Percentiles rank a stretch among this genome's conserved stretches.
Evolutionary conservation across 2,113 vertebrate genomes (phyloP).

Genomic region (Gyps fulvus): DNA sequence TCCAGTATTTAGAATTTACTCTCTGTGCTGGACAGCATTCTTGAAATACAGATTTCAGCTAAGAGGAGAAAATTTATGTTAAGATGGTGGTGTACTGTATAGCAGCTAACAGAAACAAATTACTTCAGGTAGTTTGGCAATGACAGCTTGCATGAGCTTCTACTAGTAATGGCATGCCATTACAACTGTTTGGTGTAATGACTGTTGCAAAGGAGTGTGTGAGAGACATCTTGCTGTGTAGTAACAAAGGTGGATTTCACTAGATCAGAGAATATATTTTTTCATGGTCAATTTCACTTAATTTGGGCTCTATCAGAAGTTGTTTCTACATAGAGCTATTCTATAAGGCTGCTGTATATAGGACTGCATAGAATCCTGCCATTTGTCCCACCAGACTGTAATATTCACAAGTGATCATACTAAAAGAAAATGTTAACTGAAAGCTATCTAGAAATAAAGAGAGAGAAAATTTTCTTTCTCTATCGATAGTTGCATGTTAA

Average conservation of each 20-base stretch:
- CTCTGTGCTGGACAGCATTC: background rate
- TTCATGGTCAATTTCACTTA: background rate
- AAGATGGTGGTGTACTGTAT: accelerated
- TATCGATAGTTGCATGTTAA: background rate
- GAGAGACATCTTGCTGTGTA: background rate
- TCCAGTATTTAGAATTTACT: background rate
- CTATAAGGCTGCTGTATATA: background rate
- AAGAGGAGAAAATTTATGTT: background rate
- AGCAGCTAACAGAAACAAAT: background rate
- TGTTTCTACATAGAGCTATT: background rate
- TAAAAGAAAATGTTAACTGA: background rate
- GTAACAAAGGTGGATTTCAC: background rate
- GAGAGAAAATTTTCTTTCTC: background rate
- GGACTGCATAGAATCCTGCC: background rate
- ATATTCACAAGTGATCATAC: background rate
- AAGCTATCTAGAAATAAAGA: background rate
- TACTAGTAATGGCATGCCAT: background rate
- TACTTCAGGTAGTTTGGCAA: background rate
- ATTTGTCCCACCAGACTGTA: background rate
- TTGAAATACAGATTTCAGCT: background rate
- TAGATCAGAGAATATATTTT: background rate
- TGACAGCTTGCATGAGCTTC: background rate
- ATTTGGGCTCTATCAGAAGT: background rate
- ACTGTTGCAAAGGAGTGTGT: background rate
- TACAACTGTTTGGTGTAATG: background rate